Conservation (phyloP, 1,140 invertebrate species). For the Brachionus koreanus region DNA sequence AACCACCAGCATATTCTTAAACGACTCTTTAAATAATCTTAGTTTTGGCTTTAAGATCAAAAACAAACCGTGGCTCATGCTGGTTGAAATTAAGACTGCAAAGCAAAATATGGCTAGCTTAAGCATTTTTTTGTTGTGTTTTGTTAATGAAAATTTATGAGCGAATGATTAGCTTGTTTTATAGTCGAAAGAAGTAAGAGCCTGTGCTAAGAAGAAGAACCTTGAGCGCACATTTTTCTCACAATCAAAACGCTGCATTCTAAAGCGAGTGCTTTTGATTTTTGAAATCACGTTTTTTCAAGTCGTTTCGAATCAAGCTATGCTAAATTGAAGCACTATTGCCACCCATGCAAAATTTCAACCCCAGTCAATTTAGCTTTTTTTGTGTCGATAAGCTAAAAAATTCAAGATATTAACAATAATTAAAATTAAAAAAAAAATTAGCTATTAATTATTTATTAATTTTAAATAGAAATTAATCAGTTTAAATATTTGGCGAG, state of each 20-base stretch:
- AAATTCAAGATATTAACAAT: too few relatives aligned
- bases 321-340: background rate
- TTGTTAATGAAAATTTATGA: background rate
- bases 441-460: background rate
- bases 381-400: background rate
- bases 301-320: background rate
- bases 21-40: background rate
- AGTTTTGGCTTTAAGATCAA: background rate
- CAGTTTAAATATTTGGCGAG: background rate
- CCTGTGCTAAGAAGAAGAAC: background rate
- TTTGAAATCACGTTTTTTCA: background rate
- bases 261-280: background rate
- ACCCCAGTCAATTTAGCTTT: background rate
- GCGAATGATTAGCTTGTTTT: background rate
- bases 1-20: background rate
- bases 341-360: background rate
- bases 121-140: background rate
- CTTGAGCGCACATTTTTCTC: background rate
- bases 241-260: background rate
- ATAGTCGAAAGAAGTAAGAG: background rate
- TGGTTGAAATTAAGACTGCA: background rate
- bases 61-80: background rate
- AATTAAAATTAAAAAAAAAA: background rate
- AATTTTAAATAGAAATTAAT: background rate
- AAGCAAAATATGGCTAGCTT: background rate